These are phyloP conservation scores for Halictus rubicundus DNA, from an alignment of 1,140 invertebrate genomes.

Conservation along the genomic window DNA sequence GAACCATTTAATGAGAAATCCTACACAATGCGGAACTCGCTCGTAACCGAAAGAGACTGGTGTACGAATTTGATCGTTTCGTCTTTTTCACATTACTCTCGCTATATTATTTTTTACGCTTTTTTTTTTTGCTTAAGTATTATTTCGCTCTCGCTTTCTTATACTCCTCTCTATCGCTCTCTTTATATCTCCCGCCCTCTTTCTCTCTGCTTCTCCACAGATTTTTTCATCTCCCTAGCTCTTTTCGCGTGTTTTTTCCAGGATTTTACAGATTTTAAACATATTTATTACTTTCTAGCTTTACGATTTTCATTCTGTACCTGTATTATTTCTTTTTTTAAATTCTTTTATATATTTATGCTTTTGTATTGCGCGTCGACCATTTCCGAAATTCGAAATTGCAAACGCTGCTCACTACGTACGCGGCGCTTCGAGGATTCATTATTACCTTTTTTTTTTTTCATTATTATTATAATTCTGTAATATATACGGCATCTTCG, in stretches of 20 bases:
- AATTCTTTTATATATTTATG: neutral
- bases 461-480: neutral
- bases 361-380: constrained; percentile 45
- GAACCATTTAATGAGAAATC: constrained; percentile 64
- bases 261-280: constrained; percentile 5
- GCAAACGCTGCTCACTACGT: constrained; percentile 62
- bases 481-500: constrained; percentile 46
- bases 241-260: constrained; percentile 22
- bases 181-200: neutral
- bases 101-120: constrained; percentile 30
- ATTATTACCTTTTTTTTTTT: too few species aligned
- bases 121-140: constrained; percentile 7
- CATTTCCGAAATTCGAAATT: constrained; percentile 57
- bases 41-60: constrained; percentile 79
- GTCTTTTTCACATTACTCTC: constrained; percentile 15
- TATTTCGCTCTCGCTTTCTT: constrained; percentile 39
- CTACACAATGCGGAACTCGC: constrained; percentile 79
- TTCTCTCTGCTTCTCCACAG: neutral
- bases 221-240: constrained; percentile 32
- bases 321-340: constrained; percentile 32
- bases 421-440: constrained; percentile 63
- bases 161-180: neutral
- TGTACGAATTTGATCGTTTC: constrained; percentile 52
- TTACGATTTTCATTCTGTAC: constrained; percentile 3
- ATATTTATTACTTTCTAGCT: constrained; percentile 1